Percentiles rank a stretch among this genome's conserved stretches.
phyloP scores from a whole-genome alignment of 2,888 invertebrate species.

The Cryptops parisi region DNA sequence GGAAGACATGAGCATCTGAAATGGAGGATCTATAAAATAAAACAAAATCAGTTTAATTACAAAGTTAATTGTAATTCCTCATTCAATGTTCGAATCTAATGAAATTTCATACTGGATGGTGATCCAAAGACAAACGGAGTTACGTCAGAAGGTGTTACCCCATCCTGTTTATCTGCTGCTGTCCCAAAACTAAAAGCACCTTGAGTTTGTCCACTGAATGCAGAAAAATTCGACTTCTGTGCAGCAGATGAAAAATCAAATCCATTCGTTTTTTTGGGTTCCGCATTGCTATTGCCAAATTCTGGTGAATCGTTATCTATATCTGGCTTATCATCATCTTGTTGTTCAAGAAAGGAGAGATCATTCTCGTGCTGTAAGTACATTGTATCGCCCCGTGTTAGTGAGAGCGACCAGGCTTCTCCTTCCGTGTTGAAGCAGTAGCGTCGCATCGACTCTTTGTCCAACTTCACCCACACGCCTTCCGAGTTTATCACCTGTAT shows the following conservation, averaged over 20 bases:
- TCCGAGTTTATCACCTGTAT: conserved; percentile 41
- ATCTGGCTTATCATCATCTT: conserved; percentile 4
- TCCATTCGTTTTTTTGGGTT: conserved; percentile 34
- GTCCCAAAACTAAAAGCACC: conserved; percentile 16
- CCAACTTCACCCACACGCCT: conserved; percentile 51
- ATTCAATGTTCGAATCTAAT: conserved; percentile 6
- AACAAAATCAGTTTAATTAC: too few species aligned
- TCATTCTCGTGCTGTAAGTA: conserved; percentile 46
- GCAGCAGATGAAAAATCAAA: conserved; percentile 43
- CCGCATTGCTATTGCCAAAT: conserved; percentile 21
- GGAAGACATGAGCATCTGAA: too few species aligned
- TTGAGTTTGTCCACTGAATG: conserved; percentile 19
- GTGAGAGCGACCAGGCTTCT: conserved; percentile 56
- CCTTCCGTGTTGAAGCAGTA: conserved; percentile 51
- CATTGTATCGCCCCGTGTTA: conserved; percentile 45
- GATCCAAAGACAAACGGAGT: conserved; percentile 37
- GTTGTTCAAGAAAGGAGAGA: conserved; percentile 25
- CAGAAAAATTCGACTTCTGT: conserved; percentile 22
- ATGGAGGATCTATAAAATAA: too few species aligned
- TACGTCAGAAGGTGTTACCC: conserved; percentile 25
- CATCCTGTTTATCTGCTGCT: conserved; percentile 12
- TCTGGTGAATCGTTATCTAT: background rate
- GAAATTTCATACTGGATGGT: too few species aligned
- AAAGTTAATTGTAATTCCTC: too few species aligned
- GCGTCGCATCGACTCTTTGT: conserved; percentile 42